Conservation (phyloP, 30 jellyfish, hydroid and myxozoan species). For the Hydractinia symbiolongicarpus region DNA sequence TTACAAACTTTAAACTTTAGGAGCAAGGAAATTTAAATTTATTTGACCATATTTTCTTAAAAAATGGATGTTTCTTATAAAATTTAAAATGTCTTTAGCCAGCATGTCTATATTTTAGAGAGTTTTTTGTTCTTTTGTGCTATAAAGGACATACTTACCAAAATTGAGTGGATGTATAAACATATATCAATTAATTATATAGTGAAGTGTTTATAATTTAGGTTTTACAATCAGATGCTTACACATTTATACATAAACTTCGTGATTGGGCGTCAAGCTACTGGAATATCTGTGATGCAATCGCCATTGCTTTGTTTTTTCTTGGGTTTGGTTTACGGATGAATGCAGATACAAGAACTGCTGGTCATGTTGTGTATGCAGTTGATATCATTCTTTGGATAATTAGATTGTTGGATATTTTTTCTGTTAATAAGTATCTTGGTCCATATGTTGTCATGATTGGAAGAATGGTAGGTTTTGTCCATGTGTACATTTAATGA, state of each 20-base stretch:
- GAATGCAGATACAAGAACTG: slow-evolving; percentile 29
- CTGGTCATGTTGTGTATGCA: slow-evolving; percentile 59
- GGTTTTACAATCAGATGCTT: slow-evolving; percentile 61
- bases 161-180: too few species aligned
- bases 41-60: too few species aligned
- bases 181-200: too few species aligned
- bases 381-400: slow-evolving; percentile 75
- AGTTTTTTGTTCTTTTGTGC: too few species aligned
- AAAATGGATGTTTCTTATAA: too few species aligned
- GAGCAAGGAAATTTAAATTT: too few species aligned
- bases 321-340: slow-evolving; percentile 55
- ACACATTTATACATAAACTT: slow-evolving; percentile 32
- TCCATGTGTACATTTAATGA: background rate
- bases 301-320: slow-evolving; percentile 58
- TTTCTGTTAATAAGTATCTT: slow-evolving; percentile 69
- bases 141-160: too few species aligned
- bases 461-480: slow-evolving; percentile 63
- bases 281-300: slow-evolving; percentile 85
- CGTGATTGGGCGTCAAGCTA: slow-evolving; percentile 61
- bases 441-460: slow-evolving; percentile 95
- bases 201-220: slow-evolving; percentile 15
- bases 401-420: slow-evolving; percentile 69
- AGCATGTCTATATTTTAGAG: too few species aligned
- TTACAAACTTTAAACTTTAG: too few species aligned
- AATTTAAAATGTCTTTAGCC: too few species aligned